phyloP scores from a whole-genome alignment of 2,888 invertebrate species.

The Branchipolynoe longqiensis region DNA sequence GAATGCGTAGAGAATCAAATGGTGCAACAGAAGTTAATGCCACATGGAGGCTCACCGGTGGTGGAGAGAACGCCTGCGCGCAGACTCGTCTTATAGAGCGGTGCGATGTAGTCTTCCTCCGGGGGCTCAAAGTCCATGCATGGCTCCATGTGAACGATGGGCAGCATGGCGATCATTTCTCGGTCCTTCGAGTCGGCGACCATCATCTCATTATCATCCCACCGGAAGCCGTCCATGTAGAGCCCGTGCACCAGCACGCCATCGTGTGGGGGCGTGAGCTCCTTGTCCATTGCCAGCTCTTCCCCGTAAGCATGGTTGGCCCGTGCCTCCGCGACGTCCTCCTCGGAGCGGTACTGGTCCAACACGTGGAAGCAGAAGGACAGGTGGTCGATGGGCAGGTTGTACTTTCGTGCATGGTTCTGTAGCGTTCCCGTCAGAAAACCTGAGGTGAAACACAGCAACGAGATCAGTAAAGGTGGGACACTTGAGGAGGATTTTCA shows the following conservation, averaged over 20 bases:
- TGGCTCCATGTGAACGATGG: conserved; percentile 85
- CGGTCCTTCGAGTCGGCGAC: conserved; percentile 83
- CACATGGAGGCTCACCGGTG: conserved; percentile 77
- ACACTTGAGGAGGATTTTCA: too few relatives aligned
- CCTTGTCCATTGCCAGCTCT: conserved; percentile 79
- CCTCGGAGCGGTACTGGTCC: conserved; percentile 83
- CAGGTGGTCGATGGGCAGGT: conserved; percentile 82
- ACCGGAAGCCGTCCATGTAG: conserved; percentile 82
- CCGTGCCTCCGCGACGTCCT: conserved; percentile 73
- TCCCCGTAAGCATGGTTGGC: conserved; percentile 78
- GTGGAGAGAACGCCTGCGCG: conserved; percentile 82
- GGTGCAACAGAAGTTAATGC: background rate
- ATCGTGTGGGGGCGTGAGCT: conserved; percentile 76
- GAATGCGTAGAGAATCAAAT: background rate
- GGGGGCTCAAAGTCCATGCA: conserved; percentile 83
- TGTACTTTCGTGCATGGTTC: conserved; percentile 81
- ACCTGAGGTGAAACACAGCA: conserved; percentile 75
- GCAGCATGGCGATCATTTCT: conserved; percentile 89
- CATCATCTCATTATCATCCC: conserved; percentile 77
- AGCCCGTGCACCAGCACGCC: conserved; percentile 82
- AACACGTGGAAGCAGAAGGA: conserved; percentile 85
- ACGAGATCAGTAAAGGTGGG: too few relatives aligned
- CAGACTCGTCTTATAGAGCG: conserved; percentile 81
- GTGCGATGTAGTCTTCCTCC: conserved; percentile 77
- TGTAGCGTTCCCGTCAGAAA: conserved; percentile 82